Conservation (phyloP, 2,113 vertebrate genomes). For the Excalfactoria chinensis region DNA sequence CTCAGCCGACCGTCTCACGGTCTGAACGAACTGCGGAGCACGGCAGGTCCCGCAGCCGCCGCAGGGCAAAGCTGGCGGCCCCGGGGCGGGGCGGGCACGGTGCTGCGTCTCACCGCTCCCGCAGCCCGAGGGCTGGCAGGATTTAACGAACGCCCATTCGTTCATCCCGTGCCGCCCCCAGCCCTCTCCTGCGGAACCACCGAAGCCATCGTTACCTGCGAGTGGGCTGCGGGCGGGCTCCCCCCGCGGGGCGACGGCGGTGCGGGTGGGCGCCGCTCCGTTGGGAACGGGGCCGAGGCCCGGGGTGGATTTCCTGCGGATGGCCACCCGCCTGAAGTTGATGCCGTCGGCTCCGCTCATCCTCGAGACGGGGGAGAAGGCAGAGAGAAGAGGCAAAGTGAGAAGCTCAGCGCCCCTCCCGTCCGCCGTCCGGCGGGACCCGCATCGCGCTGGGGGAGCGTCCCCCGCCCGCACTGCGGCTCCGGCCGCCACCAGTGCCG, state of each 20-base stretch:
- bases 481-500: not conserved
- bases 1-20: no score
- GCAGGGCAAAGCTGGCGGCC: not conserved
- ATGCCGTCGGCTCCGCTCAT: not conserved
- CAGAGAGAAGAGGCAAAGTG: not conserved
- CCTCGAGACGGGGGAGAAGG: not conserved
- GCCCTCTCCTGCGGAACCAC: not conserved
- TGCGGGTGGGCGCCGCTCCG: not conserved
- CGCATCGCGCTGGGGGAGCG: not conserved
- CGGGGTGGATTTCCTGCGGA: constrained; percentile 36
- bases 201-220: not conserved
- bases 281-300: not conserved
- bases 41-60: rapidly evolving
- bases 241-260: not conserved
- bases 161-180: no score
- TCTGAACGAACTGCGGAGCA: not conserved
- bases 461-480: not conserved
- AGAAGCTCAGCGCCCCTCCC: not conserved
- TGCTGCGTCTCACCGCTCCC: not conserved
- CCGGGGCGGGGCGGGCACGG: not conserved
- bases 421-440: no score
- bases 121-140: no score
- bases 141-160: not conserved
- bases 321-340: constrained; percentile 15
- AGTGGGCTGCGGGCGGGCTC: not conserved